Evolutionary conservation across 2,113 vertebrate species (phyloP).

Genomic region (Tragelaphus imberbis): DNA sequence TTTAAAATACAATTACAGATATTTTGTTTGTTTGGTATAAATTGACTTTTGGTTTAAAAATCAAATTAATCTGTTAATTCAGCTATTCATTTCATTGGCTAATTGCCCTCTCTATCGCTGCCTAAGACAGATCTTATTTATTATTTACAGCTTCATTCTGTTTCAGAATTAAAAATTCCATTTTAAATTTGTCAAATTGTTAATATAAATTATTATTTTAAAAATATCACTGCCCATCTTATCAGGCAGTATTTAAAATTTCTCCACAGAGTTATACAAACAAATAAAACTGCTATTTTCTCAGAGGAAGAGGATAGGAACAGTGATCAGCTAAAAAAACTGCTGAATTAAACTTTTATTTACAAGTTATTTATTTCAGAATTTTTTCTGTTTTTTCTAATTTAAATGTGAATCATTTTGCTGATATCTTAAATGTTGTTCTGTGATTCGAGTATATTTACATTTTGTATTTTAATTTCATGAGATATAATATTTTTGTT

Average conservation of each 20-base stretch:
- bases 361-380: not conserved
- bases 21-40: not conserved
- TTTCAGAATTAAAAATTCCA: not conserved
- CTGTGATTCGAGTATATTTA: not conserved
- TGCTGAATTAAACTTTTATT: not conserved
- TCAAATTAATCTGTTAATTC: not conserved
- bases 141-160: not conserved
- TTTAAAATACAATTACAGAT: not conserved
- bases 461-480: conserved; percentile 28
- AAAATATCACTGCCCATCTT: not conserved
- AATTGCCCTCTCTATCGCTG: not conserved
- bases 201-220: not conserved
- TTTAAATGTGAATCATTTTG: conserved; percentile 22
- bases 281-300: not conserved
- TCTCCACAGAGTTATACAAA: not conserved
- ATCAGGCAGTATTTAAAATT: not conserved
- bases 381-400: conserved; percentile 2
- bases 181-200: not conserved
- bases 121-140: not conserved
- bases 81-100: not conserved
- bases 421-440: not conserved
- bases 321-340: not conserved
- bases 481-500: not conserved
- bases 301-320: not conserved
- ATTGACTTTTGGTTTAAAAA: not conserved